Conservation (phyloP, 2,113 vertebrate species). For the Corapipo altera region DNA sequence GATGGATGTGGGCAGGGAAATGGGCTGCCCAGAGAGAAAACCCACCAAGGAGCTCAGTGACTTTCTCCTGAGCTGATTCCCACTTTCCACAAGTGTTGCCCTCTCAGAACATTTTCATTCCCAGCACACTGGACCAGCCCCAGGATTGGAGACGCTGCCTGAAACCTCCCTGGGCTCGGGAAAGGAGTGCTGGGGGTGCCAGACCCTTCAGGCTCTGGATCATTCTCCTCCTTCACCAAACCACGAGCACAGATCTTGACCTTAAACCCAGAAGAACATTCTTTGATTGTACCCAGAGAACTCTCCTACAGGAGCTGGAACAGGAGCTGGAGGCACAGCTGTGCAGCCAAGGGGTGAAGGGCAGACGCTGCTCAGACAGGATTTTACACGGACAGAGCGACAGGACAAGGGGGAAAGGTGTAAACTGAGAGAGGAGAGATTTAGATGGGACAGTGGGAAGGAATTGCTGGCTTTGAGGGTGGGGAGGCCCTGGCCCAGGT, state of each 20-base stretch:
- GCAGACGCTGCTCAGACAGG: background rate
- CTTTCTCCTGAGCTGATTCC: background rate
- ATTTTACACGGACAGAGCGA: background rate
- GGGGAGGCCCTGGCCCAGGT: background rate
- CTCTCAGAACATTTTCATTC: too few species aligned
- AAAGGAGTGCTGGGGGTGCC: background rate
- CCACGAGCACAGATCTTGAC: accelerated
- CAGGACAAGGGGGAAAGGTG: too few species aligned
- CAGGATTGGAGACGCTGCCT: too few species aligned
- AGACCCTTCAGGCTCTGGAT: too few species aligned
- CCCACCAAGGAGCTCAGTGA: background rate
- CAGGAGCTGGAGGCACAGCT: background rate
- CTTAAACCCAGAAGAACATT: too few species aligned
- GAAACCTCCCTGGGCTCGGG: background rate
- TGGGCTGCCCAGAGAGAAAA: background rate
- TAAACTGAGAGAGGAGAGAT: too few species aligned
- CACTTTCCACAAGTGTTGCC: too few species aligned
- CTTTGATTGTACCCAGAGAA: background rate
- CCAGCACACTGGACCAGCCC: too few species aligned
- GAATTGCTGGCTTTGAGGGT: background rate
- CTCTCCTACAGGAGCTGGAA: background rate
- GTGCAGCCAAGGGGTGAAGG: background rate
- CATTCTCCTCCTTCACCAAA: background rate
- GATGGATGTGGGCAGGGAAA: background rate
- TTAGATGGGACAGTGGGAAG: background rate